Percentiles rank a stretch among this genome's conserved stretches.
These are phyloP conservation scores for Cottoperca gobio DNA, from an alignment of 2,797 vertebrate genomes.

Conservation along the genomic window DNA sequence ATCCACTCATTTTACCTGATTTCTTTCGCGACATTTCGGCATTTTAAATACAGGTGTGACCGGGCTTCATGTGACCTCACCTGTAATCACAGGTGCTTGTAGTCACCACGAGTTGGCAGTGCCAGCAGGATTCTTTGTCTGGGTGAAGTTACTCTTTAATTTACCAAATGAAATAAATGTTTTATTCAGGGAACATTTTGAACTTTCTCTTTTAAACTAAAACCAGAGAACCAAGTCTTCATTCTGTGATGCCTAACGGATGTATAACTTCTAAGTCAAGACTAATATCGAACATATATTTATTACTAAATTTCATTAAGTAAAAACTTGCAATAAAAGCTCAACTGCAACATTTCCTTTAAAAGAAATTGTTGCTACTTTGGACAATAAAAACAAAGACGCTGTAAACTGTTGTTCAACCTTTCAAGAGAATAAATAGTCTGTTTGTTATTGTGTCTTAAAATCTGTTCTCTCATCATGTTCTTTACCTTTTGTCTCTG, in stretches of 20 bases:
- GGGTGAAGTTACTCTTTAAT: constrained; percentile 44
- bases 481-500: no score
- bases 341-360: background rate
- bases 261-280: no score
- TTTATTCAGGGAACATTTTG: background rate
- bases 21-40: background rate
- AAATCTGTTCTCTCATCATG: background rate
- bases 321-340: no score
- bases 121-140: constrained; percentile 4
- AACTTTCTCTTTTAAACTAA: background rate
- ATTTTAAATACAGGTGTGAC: constrained; percentile 4
- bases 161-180: background rate
- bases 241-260: constrained; percentile 42
- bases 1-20: background rate
- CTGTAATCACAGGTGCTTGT: no score
- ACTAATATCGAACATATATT: no score
- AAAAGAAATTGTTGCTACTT: background rate
- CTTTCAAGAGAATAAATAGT: background rate
- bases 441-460: background rate
- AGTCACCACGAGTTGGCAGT: constrained; percentile 2
- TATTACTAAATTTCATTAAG: background rate
- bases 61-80: background rate
- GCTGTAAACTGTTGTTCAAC: background rate
- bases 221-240: background rate
- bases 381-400: no score